These are phyloP conservation scores for Propsilocerus akamusi DNA, from an alignment of 1,140 invertebrate species.

Conservation along the genomic window DNA sequence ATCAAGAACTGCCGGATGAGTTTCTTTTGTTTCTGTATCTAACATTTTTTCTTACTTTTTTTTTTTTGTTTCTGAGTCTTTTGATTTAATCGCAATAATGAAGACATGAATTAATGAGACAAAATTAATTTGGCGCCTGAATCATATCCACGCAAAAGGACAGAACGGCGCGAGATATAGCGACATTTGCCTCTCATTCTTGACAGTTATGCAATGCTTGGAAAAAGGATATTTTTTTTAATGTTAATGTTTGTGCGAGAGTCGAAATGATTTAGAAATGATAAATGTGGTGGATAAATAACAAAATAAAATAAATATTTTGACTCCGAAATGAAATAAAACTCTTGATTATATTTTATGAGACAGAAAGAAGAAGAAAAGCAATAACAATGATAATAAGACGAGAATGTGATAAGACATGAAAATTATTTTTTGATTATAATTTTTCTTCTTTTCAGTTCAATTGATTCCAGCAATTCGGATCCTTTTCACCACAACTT, in stretches of 20 bases:
- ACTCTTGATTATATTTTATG: too few species aligned
- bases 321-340: too few species aligned
- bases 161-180: neutral
- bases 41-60: neutral
- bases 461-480: too few species aligned
- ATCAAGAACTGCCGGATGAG: neutral
- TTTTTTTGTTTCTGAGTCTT: neutral
- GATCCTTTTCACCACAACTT: too few species aligned
- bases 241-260: neutral
- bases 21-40: neutral
- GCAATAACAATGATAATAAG: too few species aligned
- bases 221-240: neutral
- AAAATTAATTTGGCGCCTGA: constrained; percentile 4
- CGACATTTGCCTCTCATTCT: neutral
- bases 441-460: too few species aligned
- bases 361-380: too few species aligned
- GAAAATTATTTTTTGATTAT: too few species aligned
- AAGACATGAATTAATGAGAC: constrained; percentile 3
- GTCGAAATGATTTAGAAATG: neutral
- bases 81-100: neutral
- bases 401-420: too few species aligned
- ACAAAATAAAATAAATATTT: neutral
- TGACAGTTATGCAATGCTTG: neutral
- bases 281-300: neutral
- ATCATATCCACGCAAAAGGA: neutral